These are phyloP conservation scores for Alauda arvensis DNA, from an alignment of 2,797 vertebrate genomes.

Conservation along the genomic window DNA sequence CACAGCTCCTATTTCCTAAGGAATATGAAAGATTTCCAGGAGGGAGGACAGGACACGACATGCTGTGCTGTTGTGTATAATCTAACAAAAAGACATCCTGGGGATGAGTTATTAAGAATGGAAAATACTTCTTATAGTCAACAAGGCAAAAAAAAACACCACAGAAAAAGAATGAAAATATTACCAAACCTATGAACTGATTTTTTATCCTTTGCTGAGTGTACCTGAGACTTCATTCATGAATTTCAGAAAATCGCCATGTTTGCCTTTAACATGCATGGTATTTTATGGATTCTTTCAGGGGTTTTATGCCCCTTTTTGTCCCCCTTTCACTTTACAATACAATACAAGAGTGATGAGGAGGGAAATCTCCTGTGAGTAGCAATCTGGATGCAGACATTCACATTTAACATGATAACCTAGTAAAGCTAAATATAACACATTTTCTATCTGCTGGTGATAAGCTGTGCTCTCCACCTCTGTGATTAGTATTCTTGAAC, in stretches of 20 bases:
- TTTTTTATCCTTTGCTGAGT: neutral
- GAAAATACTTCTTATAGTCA: neutral
- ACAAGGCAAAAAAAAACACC: neutral
- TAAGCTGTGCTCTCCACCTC: neutral
- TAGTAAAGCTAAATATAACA: neutral
- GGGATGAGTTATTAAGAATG: neutral
- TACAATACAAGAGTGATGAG: neutral
- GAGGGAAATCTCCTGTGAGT: neutral
- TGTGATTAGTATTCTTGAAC: neutral
- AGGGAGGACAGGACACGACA: accelerated
- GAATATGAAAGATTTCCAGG: neutral
- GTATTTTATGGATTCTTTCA: neutral
- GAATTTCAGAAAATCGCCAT: neutral
- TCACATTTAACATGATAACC: neutral
- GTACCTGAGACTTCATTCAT: neutral
- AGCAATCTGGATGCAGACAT: neutral
- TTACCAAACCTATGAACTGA: neutral
- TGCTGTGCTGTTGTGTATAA: accelerated
- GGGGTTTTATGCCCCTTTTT: neutral
- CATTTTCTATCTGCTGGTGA: neutral
- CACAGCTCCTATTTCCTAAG: accelerated
- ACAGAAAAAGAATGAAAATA: neutral
- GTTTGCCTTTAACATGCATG: neutral
- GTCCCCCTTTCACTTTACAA: neutral
- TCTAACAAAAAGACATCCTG: accelerated